Conservation (phyloP, 2,888 invertebrate genomes). For the Melanostoma scalare region DNA sequence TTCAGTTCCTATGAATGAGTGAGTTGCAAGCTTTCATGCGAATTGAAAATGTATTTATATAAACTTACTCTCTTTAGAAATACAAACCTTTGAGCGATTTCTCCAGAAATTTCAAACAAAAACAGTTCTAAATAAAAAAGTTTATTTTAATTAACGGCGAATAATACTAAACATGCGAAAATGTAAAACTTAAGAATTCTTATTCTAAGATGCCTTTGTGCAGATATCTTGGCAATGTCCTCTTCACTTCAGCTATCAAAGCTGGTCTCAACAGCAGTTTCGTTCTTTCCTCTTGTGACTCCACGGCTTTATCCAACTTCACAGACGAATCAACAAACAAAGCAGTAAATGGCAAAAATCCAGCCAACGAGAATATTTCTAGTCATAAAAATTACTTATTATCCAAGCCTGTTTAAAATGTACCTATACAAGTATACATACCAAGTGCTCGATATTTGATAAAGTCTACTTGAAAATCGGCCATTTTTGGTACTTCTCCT, state of each 20-base stretch:
- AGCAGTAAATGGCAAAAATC: constrained; percentile 42
- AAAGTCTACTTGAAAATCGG: constrained; percentile 48
- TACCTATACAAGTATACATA: constrained; percentile 10
- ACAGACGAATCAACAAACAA: constrained; percentile 14
- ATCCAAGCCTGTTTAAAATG: too few relatives aligned
- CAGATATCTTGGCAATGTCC: constrained; percentile 50
- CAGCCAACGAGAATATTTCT: constrained; percentile 55
- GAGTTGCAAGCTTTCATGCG: too few relatives aligned
- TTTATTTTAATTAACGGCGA: too few relatives aligned
- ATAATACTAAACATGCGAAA: too few relatives aligned
- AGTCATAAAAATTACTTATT: not conserved
- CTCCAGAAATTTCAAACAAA: too few relatives aligned
- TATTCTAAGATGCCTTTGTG: constrained; percentile 43
- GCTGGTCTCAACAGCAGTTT: constrained; percentile 43
- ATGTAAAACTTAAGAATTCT: not conserved
- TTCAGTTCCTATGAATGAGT: too few relatives aligned
- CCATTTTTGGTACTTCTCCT: constrained; percentile 36
- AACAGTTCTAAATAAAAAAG: too few relatives aligned
- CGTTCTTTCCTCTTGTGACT: constrained; percentile 32
- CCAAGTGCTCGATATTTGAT: constrained; percentile 47
- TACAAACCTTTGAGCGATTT: too few relatives aligned
- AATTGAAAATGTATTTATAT: too few relatives aligned
- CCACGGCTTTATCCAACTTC: constrained; percentile 16
- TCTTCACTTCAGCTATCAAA: constrained; percentile 47
- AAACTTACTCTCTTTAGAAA: too few relatives aligned